Evolutionary conservation across 2,113 vertebrate species (phyloP), one percentile per base, ranked within the genome.

Genomic region (Aramus guarauna): DNA sequence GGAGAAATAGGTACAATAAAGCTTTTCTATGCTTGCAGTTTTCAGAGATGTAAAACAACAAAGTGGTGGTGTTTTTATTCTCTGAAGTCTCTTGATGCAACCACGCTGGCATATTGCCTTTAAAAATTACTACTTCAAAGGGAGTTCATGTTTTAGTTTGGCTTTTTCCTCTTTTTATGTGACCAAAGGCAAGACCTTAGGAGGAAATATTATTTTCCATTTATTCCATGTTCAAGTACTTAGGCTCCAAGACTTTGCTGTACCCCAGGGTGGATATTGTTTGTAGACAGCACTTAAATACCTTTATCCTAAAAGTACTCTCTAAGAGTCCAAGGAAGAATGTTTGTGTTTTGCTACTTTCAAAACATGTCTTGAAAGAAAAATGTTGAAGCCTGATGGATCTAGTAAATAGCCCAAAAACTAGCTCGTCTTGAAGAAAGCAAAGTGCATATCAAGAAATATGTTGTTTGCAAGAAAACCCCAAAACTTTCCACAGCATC

Each of bases 301-400:
- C 64, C 41, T 68, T 53, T 9, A 15, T 15, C 26, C 29, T 43
- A 43, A 43, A 43, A 43, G 43, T 43, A 43, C 43, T 43, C 43
- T 43, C 43, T 16, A 43, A 26, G 36, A 75, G 19, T 56, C 62
- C 53, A 72, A 78, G 47, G 20, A 92, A 76, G 23, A 89, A 93
- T 81, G 72, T 13, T 92, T 91, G 85, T 53, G 20, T 21, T 95
- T 60, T 74, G 37, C 83, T 89, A 69, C 53, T 91, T 78, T 52
- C 59, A 93, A 96, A 96, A 76, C 43, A 50, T 43, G 52, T 41
- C 87, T 88, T 92, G 59, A 80, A 94, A 76, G 58, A 60, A 85
- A 87, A 90, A 85, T 18, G 26, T 37, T 87, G 30, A 85, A 82
- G 39, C 26, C 24, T 20, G 17, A 74, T 23, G 20, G 58, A 48